Base-by-base conservation (phyloP, 2,888 invertebrate genomes). In the Rhingia campestris region DNA sequence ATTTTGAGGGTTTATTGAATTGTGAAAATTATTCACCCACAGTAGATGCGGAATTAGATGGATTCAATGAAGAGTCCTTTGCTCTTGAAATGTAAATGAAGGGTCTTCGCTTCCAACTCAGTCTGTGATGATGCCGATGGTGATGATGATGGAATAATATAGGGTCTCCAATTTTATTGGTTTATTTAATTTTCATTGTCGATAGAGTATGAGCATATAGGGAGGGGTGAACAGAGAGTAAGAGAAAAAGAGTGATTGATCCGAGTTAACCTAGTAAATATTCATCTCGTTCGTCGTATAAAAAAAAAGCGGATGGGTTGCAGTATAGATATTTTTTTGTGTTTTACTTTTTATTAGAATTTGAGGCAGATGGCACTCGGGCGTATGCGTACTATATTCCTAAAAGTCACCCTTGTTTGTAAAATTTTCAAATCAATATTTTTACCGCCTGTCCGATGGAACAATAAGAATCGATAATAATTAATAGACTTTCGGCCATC, bases 121-220 rank as follows among this genome's bases (percentile, higher is more conserved):
- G 5, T 32, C 32, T 39, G 33, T 41, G 53, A 45, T 12, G 12
- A 45, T 45, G 43, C 43, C 14, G 12, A 14, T 30, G 51, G 32
- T 63, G 63, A 63, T 56, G 56, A 43, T 43, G 74, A 56, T 49
- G 56, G 37, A 74, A 63, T 64, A 64, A 63, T 74, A 43, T 51
- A 12, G 51, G 33, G 35, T 59, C 58, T 58, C 58, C 49, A 51
- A 58, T 58, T 59, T 75, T 66, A 75, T 75, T 75, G 56, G 58
- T 66, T 75, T 75, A 74, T 74, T 74, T 74, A 74, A 74, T 74
- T 74, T 74, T 41, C 66, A 66, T 49, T 64, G 61, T 61, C 53
- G 53, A 30, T 37, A 10, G 51, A 53, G 53, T 51, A 14, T 14
- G 14, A 22, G 51, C 14, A 32, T 32, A 12, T 33, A 14, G 22